Evolutionary conservation across 2,113 vertebrate genomes (phyloP).

Genomic region (Gobio gobio): DNA sequence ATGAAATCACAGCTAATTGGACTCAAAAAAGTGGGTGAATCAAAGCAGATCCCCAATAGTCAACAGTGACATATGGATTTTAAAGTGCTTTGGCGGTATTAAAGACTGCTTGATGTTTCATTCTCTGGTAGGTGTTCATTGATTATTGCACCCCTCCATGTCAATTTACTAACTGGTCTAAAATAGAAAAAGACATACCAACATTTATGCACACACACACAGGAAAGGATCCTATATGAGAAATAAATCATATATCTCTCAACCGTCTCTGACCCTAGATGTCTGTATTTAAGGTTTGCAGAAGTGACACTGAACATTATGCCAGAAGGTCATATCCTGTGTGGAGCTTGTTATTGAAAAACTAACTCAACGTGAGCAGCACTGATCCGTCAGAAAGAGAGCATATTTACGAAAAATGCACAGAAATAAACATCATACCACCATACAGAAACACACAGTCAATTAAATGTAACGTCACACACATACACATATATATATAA

Average conservation of each 20-base stretch:
- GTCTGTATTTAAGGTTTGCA: slow-evolving; percentile 16
- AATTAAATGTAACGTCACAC: neutral
- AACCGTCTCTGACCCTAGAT: neutral
- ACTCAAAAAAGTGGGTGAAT: neutral
- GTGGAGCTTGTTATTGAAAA: slow-evolving; percentile 11
- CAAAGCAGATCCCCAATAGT: neutral
- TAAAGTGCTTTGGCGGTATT: slow-evolving; percentile 5
- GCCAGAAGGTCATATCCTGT: slow-evolving; percentile 5
- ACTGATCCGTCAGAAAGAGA: neutral
- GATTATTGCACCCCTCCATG: neutral
- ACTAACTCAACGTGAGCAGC: neutral
- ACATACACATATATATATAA: too few relatives aligned
- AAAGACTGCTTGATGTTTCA: neutral
- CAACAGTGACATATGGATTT: neutral
- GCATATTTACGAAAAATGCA: neutral
- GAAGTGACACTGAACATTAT: neutral
- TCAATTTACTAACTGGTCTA: neutral
- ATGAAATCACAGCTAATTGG: neutral
- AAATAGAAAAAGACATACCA: neutral
- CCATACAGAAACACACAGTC: neutral
- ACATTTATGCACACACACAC: neutral
- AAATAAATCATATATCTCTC: neutral
- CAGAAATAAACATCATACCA: neutral
- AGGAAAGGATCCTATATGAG: neutral
- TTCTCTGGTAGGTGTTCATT: neutral